Evolutionary conservation across 2,113 vertebrate genomes (phyloP), one percentile per base, ranked within the genome.

Genomic region (Rattus rattus): DNA sequence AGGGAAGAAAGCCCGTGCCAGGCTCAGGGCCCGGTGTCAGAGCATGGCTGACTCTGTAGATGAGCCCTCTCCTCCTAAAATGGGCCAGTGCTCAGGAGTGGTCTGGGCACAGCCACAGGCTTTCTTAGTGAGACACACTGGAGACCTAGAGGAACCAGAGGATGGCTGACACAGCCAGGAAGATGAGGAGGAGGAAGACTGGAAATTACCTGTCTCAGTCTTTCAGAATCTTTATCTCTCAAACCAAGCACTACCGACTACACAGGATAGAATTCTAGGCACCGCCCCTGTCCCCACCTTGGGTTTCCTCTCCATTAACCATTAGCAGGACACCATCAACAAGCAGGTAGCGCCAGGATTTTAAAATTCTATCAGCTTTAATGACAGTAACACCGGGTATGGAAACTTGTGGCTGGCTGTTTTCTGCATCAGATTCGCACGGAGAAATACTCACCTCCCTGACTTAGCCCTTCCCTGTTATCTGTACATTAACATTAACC

Each of bases 251-350:
- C 28, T 43, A 49, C n/a, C 52, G 61, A 49, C 17, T 8, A 14
- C 56, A 47, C 10, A 30, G 39, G 39, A 43, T 10, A 80, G 36
- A 87, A 84, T 84, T 77, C 75, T 5, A 49, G 43, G 47, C 75
- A 2, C 6, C 8, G 14, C 14, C 61, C 20, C 16, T 7, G 0
- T 1, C 19, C 61, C 52, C 20, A 12, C 9, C 0, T 0, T 10
- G 59, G 56, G 47, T 10, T n/a, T 13, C 4, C 30, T 36, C 54
- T 87, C 63, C 30, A 12, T 14, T 33, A 43, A 56, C 39, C 10
- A 6, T 1, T 52, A 39, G 7, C 1, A 14, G 2, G 47, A 22
- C 73, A 52, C 63, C 92, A 80, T 47, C 33, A 77, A 4, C 52
- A 7, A 26, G 1, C 70, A 92, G 65, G 22, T 69, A 36, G 39